These are phyloP conservation scores for Meleagris gallopavo DNA, from an alignment of 2,113 vertebrate genomes.

Conservation along the genomic window DNA sequence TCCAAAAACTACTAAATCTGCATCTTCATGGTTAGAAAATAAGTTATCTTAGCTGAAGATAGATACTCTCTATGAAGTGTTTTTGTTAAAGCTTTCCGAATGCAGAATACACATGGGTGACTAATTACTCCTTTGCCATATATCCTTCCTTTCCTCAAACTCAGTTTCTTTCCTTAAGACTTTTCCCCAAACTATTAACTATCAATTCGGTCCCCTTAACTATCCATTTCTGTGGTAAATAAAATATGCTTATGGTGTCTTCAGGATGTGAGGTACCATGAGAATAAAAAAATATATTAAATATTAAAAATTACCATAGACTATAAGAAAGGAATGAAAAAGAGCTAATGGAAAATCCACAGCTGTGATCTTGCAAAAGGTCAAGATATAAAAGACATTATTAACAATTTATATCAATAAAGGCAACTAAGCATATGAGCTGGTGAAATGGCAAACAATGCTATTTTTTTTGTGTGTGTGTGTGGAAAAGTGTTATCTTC, in stretches of 20 bases:
- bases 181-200: not conserved
- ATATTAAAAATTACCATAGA: not conserved
- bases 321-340: not conserved
- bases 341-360: not conserved
- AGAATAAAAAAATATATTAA: not conserved
- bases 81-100: not conserved
- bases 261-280: accelerated
- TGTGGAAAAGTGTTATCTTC: not conserved
- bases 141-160: not conserved
- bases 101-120: not conserved
- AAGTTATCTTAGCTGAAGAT: not conserved
- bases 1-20: not conserved
- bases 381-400: not conserved
- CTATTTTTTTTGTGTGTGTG: not conserved
- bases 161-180: not conserved
- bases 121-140: not conserved
- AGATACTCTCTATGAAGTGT: not conserved
- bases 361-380: not conserved
- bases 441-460: not conserved
- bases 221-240: not conserved
- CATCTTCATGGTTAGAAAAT: not conserved
- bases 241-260: not conserved
- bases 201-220: not conserved
- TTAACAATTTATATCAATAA: not conserved
- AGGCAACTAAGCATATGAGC: not conserved